phyloP scores from a whole-genome alignment of 2,113 vertebrate genomes.

The Oncorhynchus tshawytscha region DNA sequence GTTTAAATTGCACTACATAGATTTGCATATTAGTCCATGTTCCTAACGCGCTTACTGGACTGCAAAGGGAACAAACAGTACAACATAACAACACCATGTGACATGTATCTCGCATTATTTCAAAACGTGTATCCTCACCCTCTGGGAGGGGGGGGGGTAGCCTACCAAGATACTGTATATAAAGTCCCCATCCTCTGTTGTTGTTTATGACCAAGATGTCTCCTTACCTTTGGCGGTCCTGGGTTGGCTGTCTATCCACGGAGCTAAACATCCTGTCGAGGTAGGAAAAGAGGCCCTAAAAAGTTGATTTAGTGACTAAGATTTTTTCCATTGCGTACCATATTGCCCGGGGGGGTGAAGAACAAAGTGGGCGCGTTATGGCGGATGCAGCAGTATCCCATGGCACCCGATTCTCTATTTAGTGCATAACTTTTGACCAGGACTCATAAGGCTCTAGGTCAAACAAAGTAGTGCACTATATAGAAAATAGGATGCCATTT shows the following conservation, averaged over 20 bases:
- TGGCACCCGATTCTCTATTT: no score
- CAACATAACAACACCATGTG: no score
- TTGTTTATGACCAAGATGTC: neutral
- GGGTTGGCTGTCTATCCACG: neutral
- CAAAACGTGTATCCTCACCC: neutral
- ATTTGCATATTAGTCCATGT: no score
- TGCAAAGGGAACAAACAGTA: no score
- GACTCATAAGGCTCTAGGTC: no score
- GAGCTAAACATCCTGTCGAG: slow-evolving; percentile 38
- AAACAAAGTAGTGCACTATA: no score
- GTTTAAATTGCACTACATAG: no score
- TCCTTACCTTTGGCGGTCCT: neutral
- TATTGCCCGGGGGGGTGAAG: slow-evolving; percentile 29
- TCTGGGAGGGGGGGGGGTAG: no score
- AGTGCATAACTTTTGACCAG: no score
- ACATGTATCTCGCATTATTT: neutral
- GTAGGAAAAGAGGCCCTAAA: slow-evolving; percentile 52
- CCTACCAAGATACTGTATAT: neutral
- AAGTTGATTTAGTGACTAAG: slow-evolving; percentile 71
- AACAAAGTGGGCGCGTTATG: neutral
- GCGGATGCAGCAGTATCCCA: no score
- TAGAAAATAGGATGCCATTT: no score
- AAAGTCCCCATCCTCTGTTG: neutral
- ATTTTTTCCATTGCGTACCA: slow-evolving; percentile 73
- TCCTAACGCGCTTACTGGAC: no score